Evolutionary conservation across 2,888 invertebrate genomes (phyloP), one percentile per base, ranked within the genome.

Genomic region (Hecatera dysodea): DNA sequence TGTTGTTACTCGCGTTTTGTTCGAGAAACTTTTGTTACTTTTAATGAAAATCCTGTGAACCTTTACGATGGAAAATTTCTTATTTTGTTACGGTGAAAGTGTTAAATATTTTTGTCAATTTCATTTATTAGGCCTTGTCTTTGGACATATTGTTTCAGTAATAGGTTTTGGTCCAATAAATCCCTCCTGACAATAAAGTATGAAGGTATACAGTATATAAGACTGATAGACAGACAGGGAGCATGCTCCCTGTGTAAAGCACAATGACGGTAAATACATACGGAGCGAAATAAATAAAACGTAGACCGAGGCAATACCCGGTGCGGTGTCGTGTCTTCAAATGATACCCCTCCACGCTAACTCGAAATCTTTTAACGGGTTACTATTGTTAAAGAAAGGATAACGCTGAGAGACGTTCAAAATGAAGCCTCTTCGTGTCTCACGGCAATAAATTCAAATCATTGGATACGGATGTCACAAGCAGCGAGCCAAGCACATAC

Each of bases 301-400:
- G 55, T 60, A 42, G 27, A 59, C 56, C 15, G 52, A 63, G 22
- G 65, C 42, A 63, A 72, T 63, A 75, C 48, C 56, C 44, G 61
- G 64, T 62, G 72, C 77, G 75, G 80, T 82, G 80, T 83, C 85
- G 75, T 83, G 85, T 80, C 83, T 84, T 75, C 83, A 87, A 88
- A 87, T 83, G 84, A 79, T 84, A 79, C 68, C 57, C 77, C 67
- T 88, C 73, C 85, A 86, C 83, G 84, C 82, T 85, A 80, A 76
- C 80, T 78, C 59, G 71, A 83, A 86, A 88, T 86, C 79, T 87
- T 88, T 85, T 84, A 79, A 84, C 81, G 77, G 71, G 72, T 66
- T 72, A 60, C 79, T 76, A 80, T 86, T 86, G 80, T 88, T 83
- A 76, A 78, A 81, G 79, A 87, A 79, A 83, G 81, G 86, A 87